Conservation (phyloP, 2,888 invertebrate genomes). For the Choristoneura rosaceana region DNA sequence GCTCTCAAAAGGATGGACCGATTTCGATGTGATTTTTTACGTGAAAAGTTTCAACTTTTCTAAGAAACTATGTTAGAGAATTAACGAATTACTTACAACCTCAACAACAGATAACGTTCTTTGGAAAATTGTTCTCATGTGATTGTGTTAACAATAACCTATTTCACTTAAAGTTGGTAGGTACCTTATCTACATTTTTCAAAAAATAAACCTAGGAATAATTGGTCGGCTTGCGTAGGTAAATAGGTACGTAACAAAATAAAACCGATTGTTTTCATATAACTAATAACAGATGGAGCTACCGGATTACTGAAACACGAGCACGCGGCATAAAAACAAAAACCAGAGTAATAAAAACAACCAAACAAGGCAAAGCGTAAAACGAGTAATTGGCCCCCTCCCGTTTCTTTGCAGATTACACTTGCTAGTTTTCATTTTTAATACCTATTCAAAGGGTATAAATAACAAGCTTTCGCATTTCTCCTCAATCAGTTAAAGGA, state of each 20-base stretch:
- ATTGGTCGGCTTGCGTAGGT: background rate
- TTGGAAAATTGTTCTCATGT: no score
- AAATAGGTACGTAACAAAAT: constrained; percentile 7
- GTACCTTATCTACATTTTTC: background rate
- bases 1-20: no score
- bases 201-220: background rate
- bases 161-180: no score
- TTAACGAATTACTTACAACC: no score
- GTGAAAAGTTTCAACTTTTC: no score
- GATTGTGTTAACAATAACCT: no score
- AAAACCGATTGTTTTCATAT: background rate
- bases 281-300: constrained; percentile 13
- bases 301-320: constrained; percentile 15
- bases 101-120: no score
- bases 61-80: no score
- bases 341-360: constrained; percentile 4
- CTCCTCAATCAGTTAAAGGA: background rate
- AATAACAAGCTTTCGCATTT: background rate
- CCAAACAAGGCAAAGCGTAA: constrained; percentile 2
- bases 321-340: constrained; percentile 14
- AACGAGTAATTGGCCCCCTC: constrained; percentile 12
- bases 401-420: background rate
- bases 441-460: background rate
- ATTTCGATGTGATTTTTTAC: no score
- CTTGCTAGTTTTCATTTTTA: no score